These are phyloP conservation scores for Xestia c-nigrum DNA, from an alignment of 2,888 invertebrate species.

Conservation along the genomic window DNA sequence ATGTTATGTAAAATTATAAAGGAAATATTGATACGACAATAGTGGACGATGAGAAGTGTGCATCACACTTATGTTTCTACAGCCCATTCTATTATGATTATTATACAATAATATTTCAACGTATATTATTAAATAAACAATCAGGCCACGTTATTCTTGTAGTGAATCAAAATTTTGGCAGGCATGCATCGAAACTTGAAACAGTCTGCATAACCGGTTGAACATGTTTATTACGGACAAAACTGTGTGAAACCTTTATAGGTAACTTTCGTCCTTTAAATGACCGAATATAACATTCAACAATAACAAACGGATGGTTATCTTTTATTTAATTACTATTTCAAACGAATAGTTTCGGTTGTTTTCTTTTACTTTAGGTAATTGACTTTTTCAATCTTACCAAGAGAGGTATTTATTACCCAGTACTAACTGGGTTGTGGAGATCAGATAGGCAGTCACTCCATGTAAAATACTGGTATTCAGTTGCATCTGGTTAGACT, in stretches of 20 bases:
- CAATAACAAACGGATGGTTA: too few relatives aligned
- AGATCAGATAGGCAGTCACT: too few relatives aligned
- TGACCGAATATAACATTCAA: slow-evolving; percentile 13
- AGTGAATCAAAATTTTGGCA: slow-evolving; percentile 7
- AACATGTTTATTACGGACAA: slow-evolving; percentile 5
- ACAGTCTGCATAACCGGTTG: slow-evolving; percentile 30
- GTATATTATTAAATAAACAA: slow-evolving; percentile 2
- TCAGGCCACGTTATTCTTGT: not conserved
- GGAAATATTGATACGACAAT: not conserved
- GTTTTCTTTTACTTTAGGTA: too few relatives aligned
- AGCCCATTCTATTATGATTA: not conserved
- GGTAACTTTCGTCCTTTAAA: slow-evolving; percentile 26
- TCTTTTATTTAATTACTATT: not conserved
- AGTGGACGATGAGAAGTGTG: not conserved
- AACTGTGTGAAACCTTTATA: slow-evolving; percentile 12
- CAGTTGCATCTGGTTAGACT: too few relatives aligned
- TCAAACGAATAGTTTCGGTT: not conserved
- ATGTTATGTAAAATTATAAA: slow-evolving; percentile 3
- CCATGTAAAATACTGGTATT: not conserved
- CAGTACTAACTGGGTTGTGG: too few relatives aligned
- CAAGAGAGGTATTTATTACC: too few relatives aligned
- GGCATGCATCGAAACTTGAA: not conserved
- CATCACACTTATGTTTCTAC: not conserved
- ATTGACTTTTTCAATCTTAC: too few relatives aligned
- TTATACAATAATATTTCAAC: not conserved